Conservation (phyloP, 2,888 invertebrate genomes). For the Pyrrhia umbra region DNA sequence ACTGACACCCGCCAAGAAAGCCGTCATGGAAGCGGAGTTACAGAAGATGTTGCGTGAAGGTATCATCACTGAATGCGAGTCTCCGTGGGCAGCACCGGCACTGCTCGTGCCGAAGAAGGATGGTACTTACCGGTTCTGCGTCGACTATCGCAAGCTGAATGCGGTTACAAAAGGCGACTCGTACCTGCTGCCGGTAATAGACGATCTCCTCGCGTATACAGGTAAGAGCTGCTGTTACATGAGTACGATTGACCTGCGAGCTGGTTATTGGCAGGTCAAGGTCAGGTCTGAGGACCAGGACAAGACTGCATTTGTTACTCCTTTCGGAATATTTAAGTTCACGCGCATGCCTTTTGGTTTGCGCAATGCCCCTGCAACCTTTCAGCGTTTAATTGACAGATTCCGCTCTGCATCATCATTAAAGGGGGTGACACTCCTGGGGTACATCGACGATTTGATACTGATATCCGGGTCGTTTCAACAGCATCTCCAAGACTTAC, state of each 20-base stretch:
- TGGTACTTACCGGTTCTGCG: constrained; percentile 65
- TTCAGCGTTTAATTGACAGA: constrained; percentile 62
- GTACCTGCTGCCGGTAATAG: too few species aligned
- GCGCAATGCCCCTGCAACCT: constrained; percentile 66
- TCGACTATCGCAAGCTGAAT: constrained; percentile 62
- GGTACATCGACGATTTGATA: constrained; percentile 68
- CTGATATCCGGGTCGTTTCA: constrained; percentile 58
- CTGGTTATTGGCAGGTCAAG: constrained; percentile 74
- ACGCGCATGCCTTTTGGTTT: constrained; percentile 69
- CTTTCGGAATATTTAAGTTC: constrained; percentile 66
- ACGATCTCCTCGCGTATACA: constrained; percentile 72
- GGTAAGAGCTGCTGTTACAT: constrained; percentile 64
- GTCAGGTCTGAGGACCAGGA: constrained; percentile 54
- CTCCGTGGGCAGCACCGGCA: constrained; percentile 71
- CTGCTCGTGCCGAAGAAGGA: constrained; percentile 71
- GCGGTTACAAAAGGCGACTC: constrained; percentile 54
- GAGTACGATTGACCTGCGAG: constrained; percentile 69
- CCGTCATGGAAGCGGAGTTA: constrained; percentile 54
- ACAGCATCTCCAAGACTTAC: constrained; percentile 60
- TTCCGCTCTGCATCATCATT: constrained; percentile 48
- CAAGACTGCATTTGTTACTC: constrained; percentile 67
- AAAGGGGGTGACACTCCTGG: constrained; percentile 56
- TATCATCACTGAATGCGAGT: constrained; percentile 73
- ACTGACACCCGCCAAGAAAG: constrained; percentile 26
- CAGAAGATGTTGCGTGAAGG: constrained; percentile 65